These are phyloP conservation scores for Himalopsyche phryganea DNA, from an alignment of 1,140 invertebrate genomes.

Conservation along the genomic window DNA sequence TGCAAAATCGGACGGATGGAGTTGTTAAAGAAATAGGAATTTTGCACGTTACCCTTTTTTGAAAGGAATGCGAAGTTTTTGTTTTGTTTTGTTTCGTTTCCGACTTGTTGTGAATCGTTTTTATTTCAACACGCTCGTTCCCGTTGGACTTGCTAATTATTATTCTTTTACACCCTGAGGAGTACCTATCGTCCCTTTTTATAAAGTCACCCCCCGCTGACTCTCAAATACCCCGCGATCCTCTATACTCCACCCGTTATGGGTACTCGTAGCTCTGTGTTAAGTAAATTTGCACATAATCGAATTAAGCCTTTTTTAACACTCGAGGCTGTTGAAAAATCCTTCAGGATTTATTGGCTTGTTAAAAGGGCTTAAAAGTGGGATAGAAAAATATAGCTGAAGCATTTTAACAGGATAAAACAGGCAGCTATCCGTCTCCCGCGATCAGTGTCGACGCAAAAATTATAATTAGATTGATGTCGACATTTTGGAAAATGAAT, in stretches of 20 bases:
- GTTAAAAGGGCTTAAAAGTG: constrained; percentile 35
- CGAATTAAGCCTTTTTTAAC: constrained; percentile 36
- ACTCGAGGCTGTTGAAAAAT: constrained; percentile 33
- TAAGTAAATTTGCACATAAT: constrained; percentile 37
- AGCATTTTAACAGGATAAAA: constrained; percentile 20
- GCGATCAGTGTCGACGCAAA: not conserved
- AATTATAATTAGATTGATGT: not conserved
- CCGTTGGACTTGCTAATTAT: constrained; percentile 27
- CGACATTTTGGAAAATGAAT: not conserved
- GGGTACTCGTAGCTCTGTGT: constrained; percentile 23
- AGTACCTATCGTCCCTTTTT: constrained; percentile 9
- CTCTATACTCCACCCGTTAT: not conserved
- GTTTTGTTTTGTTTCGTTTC: constrained; percentile 14
- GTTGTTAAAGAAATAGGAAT: constrained; percentile 33
- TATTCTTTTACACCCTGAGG: constrained; percentile 32
- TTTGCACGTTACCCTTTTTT: constrained; percentile 20
- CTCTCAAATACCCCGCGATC: constrained; percentile 1
- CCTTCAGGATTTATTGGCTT: constrained; percentile 36
- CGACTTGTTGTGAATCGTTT: not conserved
- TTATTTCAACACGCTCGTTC: constrained; percentile 6
- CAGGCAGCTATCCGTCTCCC: constrained; percentile 14
- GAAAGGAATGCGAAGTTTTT: constrained; percentile 31
- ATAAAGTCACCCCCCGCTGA: constrained; percentile 11
- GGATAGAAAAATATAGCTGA: constrained; percentile 19
- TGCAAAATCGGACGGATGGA: constrained; percentile 29